Evolutionary conservation across 2,113 vertebrate genomes (phyloP).

Genomic region (Holacanthus passer): DNA sequence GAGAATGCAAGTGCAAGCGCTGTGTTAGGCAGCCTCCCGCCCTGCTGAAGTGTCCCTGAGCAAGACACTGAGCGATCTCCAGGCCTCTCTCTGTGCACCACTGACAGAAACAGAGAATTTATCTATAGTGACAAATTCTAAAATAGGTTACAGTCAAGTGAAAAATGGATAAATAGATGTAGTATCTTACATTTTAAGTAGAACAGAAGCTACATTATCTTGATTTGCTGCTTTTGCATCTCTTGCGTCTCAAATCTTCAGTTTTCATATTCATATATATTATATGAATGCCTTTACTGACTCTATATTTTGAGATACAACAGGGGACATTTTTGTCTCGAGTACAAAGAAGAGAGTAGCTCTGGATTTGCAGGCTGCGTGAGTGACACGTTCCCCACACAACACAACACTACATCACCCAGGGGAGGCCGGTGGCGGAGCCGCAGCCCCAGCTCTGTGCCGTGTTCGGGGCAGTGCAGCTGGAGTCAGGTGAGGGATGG

Average conservation of each 20-base stretch:
- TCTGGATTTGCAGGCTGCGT: slow-evolving; percentile 17
- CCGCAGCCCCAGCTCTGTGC: slow-evolving; percentile 38
- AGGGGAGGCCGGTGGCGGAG: slow-evolving; percentile 42
- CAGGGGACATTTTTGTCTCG: neutral
- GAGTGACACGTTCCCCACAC: slow-evolving; percentile 55
- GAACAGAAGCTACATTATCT: neutral
- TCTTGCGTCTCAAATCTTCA: neutral
- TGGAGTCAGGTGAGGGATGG: slow-evolving; percentile 67
- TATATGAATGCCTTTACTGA: neutral
- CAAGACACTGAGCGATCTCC: neutral
- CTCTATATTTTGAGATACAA: neutral
- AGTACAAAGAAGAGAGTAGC: slow-evolving; percentile 3
- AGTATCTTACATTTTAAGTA: neutral
- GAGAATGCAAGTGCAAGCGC: neutral
- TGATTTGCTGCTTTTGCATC: neutral
- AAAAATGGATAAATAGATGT: neutral
- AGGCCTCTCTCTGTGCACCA: neutral
- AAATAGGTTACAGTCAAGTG: neutral
- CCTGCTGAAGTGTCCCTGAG: slow-evolving; percentile 1
- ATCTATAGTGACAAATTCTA: neutral
- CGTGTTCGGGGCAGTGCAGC: slow-evolving; percentile 53
- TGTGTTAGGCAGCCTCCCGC: neutral
- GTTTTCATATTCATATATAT: neutral
- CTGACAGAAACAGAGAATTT: too few relatives aligned
- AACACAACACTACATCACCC: slow-evolving; percentile 49